Evolutionary conservation across 2,113 vertebrate species (phyloP), one percentile per base, ranked within the genome.

Genomic region (Saguinus midas): DNA sequence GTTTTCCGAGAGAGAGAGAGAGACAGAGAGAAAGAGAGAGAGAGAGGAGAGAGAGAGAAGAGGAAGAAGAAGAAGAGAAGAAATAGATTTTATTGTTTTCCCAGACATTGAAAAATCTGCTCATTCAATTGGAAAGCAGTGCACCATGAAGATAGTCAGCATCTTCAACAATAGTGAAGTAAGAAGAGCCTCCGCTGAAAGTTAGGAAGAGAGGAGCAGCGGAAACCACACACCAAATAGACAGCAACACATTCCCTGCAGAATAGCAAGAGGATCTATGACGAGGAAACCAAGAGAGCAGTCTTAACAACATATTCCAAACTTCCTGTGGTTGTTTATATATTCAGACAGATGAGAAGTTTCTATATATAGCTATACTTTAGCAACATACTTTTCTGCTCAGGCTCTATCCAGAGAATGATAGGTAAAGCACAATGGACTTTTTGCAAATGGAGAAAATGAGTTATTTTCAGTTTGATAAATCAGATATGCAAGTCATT

Each of bases 241-340:
- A 90, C 93, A 97, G 92, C 73, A 92, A 96, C 91, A 94, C 79
- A 93, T 43, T 45, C 80, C 90, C 76, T 87, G 90, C 48, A 68
- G 37, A 64, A 87, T 66, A 93, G 97, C 97, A 96, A 96, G 98
- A 94, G 87, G 81, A 90, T 85, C 82, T 96, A 92, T 96, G 95
- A 96, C 16, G 37, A 96, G 86, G 92, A 98, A 97, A 95, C 76
- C 96, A 94, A 55, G 64, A 96, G 97, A 97, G 91, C 64, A 98
- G 90, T 93, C 97, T 97, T 97, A 97, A 95, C 97, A 97, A 94
- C 90, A 35, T 94, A 93, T 97, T 98, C 98, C 97, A 98, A 98
- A 98, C 98, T 98, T 99, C 98, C 99, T 98, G 98, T 32, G 6
- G 94, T 98, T 99, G 98, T 98, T 98, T 98, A 98, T 98, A 96